Evolutionary conservation across 1,140 invertebrate species (phyloP).

Genomic region (Cryptotermes secundus): DNA sequence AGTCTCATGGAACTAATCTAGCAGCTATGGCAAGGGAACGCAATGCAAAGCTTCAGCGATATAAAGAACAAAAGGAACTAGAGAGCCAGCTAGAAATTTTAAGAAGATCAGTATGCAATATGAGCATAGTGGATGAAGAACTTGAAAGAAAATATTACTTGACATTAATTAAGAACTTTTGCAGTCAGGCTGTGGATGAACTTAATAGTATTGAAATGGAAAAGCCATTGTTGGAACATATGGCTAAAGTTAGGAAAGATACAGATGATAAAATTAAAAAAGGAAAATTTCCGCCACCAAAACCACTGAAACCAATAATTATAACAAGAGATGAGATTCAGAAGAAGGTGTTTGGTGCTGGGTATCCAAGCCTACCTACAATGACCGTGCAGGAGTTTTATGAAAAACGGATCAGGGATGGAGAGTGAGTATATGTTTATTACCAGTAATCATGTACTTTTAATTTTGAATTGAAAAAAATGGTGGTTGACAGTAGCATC

Average conservation of each 20-base stretch:
- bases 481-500: no score
- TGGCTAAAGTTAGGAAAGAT: conserved; percentile 55
- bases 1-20: conserved; percentile 15
- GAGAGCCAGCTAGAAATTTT: conserved; percentile 67
- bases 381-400: conserved; percentile 96
- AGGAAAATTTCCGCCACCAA: conserved; percentile 14
- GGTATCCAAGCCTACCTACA: conserved; percentile 91
- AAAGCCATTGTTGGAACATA: conserved; percentile 71
- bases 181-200: conserved; percentile 75
- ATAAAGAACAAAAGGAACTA: conserved; percentile 76
- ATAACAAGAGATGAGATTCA: conserved; percentile 87
- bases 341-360: conserved; percentile 90
- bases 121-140: conserved; percentile 71
- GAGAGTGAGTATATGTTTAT: conserved; percentile 59
- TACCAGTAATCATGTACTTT: no score
- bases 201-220: conserved; percentile 69
- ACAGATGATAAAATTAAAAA: conserved; percentile 4
- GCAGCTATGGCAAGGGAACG: conserved; percentile 46
- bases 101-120: conserved; percentile 60
- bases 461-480: no score
- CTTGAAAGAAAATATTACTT: conserved; percentile 80
- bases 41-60: conserved; percentile 76
- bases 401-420: conserved; percentile 79
- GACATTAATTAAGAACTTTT: conserved; percentile 73
- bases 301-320: conserved; percentile 80